These are phyloP conservation scores for Kradibia gibbosae DNA, from an alignment of 1,140 invertebrate species.

Conservation along the genomic window DNA sequence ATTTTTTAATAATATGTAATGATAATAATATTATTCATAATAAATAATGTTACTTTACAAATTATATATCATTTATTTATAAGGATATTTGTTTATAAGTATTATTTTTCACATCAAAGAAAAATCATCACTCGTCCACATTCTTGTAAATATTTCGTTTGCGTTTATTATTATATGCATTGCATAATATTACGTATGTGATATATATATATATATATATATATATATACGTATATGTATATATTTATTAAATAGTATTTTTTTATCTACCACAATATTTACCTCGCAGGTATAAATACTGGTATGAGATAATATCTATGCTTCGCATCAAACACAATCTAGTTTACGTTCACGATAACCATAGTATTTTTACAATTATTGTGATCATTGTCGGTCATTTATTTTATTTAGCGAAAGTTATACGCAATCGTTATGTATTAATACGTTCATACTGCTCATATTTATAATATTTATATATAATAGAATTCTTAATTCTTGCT, in stretches of 20 bases:
- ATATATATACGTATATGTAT: constrained; percentile 49
- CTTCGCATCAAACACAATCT: constrained; percentile 54
- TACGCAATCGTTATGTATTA: not conserved
- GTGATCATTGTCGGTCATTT: constrained; percentile 4
- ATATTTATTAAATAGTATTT: constrained; percentile 10
- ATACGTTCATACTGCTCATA: constrained; percentile 13
- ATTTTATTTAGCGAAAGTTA: not conserved
- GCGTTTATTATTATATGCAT: constrained; percentile 30
- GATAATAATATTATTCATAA: constrained; percentile 31
- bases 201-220: constrained; percentile 49
- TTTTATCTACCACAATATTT: constrained; percentile 32
- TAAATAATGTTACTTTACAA: not conserved
- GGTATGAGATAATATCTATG: constrained; percentile 51
- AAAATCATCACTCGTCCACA: constrained; percentile 9
- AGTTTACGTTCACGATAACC: not conserved
- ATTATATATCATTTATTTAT: not conserved
- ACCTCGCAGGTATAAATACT: constrained; percentile 43
- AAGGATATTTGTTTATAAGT: not conserved
- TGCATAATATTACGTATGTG: constrained; percentile 43
- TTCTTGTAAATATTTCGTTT: constrained; percentile 1
- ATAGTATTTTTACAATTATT: constrained; percentile 14
- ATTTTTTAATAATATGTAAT: constrained; percentile 19
- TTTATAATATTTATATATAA: constrained; percentile 56
- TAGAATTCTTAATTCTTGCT: constrained; percentile 66
- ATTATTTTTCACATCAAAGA: constrained; percentile 12